Evolutionary conservation across 2,888 invertebrate species (phyloP), one percentile per base, ranked within the genome.

Genomic region (Scaptomyza reducta): DNA sequence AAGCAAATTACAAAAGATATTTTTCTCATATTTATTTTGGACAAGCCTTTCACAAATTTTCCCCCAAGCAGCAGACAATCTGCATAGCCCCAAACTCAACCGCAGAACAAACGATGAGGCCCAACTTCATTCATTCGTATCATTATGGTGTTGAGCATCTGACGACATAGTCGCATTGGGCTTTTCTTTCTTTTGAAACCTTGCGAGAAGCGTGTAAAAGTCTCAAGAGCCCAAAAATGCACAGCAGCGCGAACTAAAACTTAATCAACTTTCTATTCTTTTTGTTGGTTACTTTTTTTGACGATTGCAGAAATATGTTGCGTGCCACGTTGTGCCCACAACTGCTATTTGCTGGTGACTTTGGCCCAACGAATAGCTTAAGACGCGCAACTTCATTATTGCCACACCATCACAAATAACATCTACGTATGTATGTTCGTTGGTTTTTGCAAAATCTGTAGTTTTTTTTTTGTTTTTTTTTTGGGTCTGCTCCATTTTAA

Each of bases 261-360:
- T 72, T 80, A 86, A 86, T 88, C 79, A 88, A 86, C 85, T 86
- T 86, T 86, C 88, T 86, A 88, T 86, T 87, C 74, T 75, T 68
- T 16, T 74, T 46, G 72, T 49, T 22, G 22, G 65, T 67, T 58
- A 53, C 56, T 61, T 53, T 59, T 53, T 41, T 54, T 29, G 29
- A 22, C 9, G 53, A 45, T 74, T 61, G 70, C 69, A 68, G 58
- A 55, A 56, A 59, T 14, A 3, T 55, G 61, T 72, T 69, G 77
- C 69, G 58, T 82, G 77, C 60, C 65, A 67, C 63, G 65, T 69
- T 61, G 57, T 61, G 56, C 33, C 11, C 7, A 18, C 29, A 2
- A 31, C 18, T 6, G 9, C 47, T 18, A 22, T 25, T 27, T 31
- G 31, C 18, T 62, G 50, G 13, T 38, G 53, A n/a, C n/a, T n/a